These are phyloP conservation scores for Leptodactylus fallax DNA, from an alignment of 2,797 vertebrate genomes.

Conservation along the genomic window DNA sequence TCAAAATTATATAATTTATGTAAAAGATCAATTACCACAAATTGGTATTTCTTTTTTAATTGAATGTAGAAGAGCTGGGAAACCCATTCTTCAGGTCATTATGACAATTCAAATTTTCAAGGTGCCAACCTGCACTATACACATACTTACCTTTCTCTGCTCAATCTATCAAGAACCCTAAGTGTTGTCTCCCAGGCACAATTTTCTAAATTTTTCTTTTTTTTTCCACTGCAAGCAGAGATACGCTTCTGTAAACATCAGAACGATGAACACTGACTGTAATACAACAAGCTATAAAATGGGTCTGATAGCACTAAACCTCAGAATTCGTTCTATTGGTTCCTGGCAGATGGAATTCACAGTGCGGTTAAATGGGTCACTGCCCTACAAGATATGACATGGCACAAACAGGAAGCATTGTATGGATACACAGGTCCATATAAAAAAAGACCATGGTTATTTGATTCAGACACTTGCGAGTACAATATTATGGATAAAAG, in stretches of 20 bases:
- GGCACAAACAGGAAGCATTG: not conserved
- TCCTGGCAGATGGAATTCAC: not conserved
- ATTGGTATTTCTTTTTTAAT: not conserved
- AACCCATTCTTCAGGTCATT: not conserved
- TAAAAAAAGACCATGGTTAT: not conserved
- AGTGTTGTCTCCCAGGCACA: not conserved
- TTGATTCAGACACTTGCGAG: not conserved
- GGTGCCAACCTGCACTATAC: not conserved
- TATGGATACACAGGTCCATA: not conserved
- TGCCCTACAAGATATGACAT: not conserved
- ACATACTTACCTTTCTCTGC: not conserved
- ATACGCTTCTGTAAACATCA: not conserved
- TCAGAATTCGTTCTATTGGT: not conserved
- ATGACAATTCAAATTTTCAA: not conserved
- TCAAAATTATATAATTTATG: not conserved
- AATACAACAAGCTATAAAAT: slow-evolving; percentile 12
- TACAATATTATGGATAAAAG: not conserved
- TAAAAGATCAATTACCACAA: not conserved
- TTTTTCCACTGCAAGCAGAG: not conserved
- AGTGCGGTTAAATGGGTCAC: not conserved
- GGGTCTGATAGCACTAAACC: slow-evolving; percentile 11
- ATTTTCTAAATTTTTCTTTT: slow-evolving; percentile 1
- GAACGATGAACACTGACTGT: not conserved
- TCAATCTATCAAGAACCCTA: not conserved
- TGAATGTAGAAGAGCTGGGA: not conserved